Base-by-base conservation (phyloP, 1,140 invertebrate species). In the Rhyzopertha dominica region DNA sequence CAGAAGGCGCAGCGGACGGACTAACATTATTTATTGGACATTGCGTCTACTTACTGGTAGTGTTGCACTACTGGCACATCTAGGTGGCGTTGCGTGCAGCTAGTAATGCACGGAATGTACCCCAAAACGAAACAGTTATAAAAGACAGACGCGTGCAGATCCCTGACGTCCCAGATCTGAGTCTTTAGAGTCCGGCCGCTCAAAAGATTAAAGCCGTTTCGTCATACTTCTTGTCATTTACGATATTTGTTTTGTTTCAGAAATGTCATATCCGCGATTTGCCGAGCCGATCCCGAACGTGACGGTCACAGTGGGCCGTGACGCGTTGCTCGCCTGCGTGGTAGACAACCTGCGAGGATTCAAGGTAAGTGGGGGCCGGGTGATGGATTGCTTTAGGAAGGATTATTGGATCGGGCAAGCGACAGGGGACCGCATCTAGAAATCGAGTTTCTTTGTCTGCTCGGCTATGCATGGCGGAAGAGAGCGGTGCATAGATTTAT, bases 281-380 rank as follows among this genome's bases (percentile, higher is more conserved):
- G 86, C 91, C 41, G 90, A 93, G 54, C 83, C 87, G 16, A 89
- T 95, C 56, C 83, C 87, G 19, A 96, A 95, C 71, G 86, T 96
- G 23, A 96, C 92, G 4, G 90, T 94, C 4, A 87, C 88, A 16
- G 81, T 89, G 9, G 90, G 90, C 7, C 78, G 88, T 34, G 89
- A 93, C 63, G 92, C 90, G 9, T 71, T 93, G 1, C 74, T 97
- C 22, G 88, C 90, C n/a, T 97, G 93, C 64, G 87, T 95, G 41
- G 90, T 96, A 17, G 87, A 95, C 65, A 89, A 92, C 70, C 78
- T 97, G 18, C 82, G 84, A 55, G 80, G 80, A 51, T 93, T 89
- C 67, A 90, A 92, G 82, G 92, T 92, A 76, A 73, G 65, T 59
- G 29, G 16, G 25, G 32, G 24, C 22, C 30, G 29, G 30, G 37